phyloP scores from a whole-genome alignment of 2,797 vertebrate genomes.

The Enteromius fasciolatus region DNA sequence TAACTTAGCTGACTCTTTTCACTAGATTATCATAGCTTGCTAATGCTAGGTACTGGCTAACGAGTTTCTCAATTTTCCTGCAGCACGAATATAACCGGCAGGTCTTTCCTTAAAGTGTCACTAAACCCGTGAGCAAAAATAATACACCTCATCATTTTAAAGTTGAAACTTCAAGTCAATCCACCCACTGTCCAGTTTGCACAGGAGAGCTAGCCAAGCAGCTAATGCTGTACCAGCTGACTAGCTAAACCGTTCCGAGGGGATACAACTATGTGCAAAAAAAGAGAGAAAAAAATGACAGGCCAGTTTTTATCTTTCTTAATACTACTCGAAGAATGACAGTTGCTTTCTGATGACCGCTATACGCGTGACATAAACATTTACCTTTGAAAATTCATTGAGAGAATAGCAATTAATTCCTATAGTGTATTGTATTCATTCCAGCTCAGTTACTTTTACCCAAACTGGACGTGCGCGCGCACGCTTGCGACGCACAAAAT shows the following conservation, averaged over 20 bases:
- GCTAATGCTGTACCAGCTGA: constrained; percentile 52
- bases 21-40: constrained; percentile 11
- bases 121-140: background rate
- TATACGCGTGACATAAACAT: constrained; percentile 28
- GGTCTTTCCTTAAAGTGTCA: background rate
- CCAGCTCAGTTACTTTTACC: constrained; percentile 63
- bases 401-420: constrained; percentile 54
- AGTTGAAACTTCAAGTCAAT: background rate
- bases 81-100: background rate
- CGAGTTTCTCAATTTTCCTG: constrained; percentile 3
- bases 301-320: constrained; percentile 32
- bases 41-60: constrained; percentile 31
- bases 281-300: constrained; percentile 50
- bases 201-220: constrained; percentile 28
- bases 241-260: constrained; percentile 42
- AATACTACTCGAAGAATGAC: constrained; percentile 7
- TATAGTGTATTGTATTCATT: constrained; percentile 64
- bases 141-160: background rate
- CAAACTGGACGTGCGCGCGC: constrained; percentile 54
- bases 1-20: background rate
- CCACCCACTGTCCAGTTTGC: constrained; percentile 32
- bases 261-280: constrained; percentile 44
- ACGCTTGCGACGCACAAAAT: constrained; percentile 53
- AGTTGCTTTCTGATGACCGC: constrained; percentile 19
- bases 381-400: constrained; percentile 67